Percentiles rank a stretch among this genome's conserved stretches.
These are phyloP conservation scores for Nycticebus coucang DNA, from an alignment of 2,113 vertebrate species.

Conservation along the genomic window DNA sequence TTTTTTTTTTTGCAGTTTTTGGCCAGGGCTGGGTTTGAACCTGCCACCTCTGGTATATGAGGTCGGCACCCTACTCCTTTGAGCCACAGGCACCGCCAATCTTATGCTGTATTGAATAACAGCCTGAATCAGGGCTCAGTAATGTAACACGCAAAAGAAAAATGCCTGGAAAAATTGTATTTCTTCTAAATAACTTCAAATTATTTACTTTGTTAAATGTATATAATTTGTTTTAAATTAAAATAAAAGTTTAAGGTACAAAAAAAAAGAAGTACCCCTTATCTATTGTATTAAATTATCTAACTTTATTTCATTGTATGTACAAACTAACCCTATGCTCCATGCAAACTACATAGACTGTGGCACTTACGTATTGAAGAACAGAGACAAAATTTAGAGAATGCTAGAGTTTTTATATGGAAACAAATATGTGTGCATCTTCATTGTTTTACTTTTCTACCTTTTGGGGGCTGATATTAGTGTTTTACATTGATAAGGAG, in stretches of 20 bases:
- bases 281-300: not conserved
- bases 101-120: not conserved
- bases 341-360: not conserved
- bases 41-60: too few relatives aligned
- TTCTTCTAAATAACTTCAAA: constrained; percentile 17
- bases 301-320: not conserved
- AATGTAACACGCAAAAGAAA: not conserved
- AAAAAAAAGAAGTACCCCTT: too few relatives aligned
- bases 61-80: too few relatives aligned
- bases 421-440: not conserved
- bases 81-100: too few relatives aligned
- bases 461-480: not conserved
- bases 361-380: not conserved
- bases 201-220: constrained; percentile 8
- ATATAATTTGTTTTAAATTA: constrained; percentile 18
- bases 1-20: too few relatives aligned
- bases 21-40: too few relatives aligned
- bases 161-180: not conserved
- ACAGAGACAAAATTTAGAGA: not conserved
- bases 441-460: not conserved
- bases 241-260: not conserved
- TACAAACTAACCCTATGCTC: not conserved
- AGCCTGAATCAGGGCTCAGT: not conserved
- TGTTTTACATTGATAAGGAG: not conserved
- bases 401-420: not conserved